phyloP scores from a whole-genome alignment of 1,140 invertebrate species.

The Trialeurodes vaporariorum region DNA sequence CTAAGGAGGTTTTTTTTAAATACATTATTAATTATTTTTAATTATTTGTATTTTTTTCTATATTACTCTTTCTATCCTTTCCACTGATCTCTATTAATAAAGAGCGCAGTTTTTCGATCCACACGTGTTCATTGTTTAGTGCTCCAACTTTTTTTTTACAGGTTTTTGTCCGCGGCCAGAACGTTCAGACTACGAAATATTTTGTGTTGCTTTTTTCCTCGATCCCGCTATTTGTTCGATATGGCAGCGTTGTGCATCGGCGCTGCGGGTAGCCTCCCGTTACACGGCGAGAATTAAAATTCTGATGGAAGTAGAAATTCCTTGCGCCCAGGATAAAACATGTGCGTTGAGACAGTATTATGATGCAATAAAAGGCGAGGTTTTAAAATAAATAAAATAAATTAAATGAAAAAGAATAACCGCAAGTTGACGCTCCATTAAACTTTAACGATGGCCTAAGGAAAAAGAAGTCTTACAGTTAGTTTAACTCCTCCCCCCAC shows the following conservation, averaged over 20 bases:
- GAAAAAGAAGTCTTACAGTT: background rate
- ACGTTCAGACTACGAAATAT: background rate
- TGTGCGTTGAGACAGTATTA: background rate
- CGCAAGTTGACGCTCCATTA: background rate
- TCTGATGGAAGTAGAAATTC: background rate
- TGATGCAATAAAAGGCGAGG: background rate
- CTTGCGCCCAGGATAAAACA: background rate
- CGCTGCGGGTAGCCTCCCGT: no score
- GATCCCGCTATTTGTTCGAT: no score
- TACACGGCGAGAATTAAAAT: background rate
- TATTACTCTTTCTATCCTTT: no score
- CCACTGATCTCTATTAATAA: no score
- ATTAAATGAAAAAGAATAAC: constrained; percentile 1
- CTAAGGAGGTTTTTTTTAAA: no score
- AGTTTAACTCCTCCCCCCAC: no score
- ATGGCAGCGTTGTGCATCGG: no score
- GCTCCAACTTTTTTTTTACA: no score
- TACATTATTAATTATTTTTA: no score
- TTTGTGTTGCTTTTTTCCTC: background rate
- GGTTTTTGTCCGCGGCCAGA: background rate
- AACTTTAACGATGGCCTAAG: background rate
- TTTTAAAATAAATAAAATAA: background rate
- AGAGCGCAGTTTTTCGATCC: no score
- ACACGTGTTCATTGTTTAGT: no score
- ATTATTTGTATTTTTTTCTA: no score